Conservation (phyloP, 1,140 invertebrate genomes). For the Oryzaephilus surinamensis region DNA sequence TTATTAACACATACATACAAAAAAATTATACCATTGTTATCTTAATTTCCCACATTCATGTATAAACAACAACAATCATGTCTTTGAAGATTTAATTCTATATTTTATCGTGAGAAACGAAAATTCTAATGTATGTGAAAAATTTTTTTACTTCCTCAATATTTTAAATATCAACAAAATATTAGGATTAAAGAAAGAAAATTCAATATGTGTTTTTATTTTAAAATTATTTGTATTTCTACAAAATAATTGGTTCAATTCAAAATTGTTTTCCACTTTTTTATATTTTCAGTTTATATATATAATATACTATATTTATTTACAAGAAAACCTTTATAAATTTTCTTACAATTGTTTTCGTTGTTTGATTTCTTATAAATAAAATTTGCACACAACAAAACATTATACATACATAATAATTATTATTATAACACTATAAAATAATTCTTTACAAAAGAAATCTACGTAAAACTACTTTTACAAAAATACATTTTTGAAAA, state of each 20-base stretch:
- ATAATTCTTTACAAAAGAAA: not conserved
- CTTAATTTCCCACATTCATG: conserved; percentile 24
- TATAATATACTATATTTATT: too few species aligned
- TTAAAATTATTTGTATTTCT: conserved; percentile 13
- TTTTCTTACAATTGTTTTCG: too few species aligned
- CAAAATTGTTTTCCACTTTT: too few species aligned
- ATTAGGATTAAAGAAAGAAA: not conserved
- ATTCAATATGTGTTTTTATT: conserved; percentile 8
- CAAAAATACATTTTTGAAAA: too few species aligned
- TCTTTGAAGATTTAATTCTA: conserved; percentile 11
- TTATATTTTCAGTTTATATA: too few species aligned
- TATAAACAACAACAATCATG: conserved; percentile 24
- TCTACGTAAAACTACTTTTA: not conserved
- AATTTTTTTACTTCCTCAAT: conserved; percentile 12
- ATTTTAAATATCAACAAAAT: not conserved
- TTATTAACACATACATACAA: conserved; percentile 20
- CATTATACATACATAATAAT: conserved; percentile 1
- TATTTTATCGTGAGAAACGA: conserved; percentile 24
- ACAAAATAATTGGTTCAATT: too few species aligned
- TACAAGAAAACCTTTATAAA: too few species aligned
- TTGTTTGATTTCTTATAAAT: too few species aligned
- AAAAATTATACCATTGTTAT: conserved; percentile 31
- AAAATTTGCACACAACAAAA: too few species aligned
- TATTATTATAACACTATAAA: not conserved
- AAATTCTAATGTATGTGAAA: conserved; percentile 18